Percentiles rank a stretch among this genome's conserved stretches.
Evolutionary conservation across 2,797 vertebrate species (phyloP).

Genomic region (Acropternis orthonyx): DNA sequence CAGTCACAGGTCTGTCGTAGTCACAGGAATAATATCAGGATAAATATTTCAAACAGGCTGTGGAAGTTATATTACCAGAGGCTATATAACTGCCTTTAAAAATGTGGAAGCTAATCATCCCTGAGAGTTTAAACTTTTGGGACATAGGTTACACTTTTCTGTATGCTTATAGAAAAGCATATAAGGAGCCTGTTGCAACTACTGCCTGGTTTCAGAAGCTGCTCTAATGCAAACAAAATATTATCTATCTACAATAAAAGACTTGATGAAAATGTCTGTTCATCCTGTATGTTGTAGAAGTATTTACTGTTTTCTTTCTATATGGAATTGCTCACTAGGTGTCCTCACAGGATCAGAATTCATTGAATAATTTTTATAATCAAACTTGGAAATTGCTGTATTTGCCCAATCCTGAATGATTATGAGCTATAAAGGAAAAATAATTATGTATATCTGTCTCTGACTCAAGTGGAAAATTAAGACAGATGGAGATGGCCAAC

Average conservation of each 20-base stretch:
- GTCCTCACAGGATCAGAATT: slow-evolving; percentile 61
- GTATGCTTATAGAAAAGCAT: background rate
- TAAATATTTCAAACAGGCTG: background rate
- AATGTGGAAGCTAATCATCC: background rate
- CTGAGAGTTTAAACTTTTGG: background rate
- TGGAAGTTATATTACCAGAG: background rate
- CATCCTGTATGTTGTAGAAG: background rate
- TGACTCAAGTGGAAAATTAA: background rate
- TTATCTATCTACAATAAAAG: background rate
- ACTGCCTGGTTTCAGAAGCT: background rate
- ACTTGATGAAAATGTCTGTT: background rate
- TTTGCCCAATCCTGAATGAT: background rate
- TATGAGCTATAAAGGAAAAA: background rate
- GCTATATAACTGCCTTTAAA: background rate
- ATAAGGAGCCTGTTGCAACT: background rate
- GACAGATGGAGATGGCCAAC: background rate
- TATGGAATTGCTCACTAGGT: slow-evolving; percentile 49
- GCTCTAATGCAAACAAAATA: background rate
- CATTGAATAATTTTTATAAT: background rate
- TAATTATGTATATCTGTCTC: background rate
- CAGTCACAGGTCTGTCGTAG: accelerated
- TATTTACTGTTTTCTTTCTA: background rate
- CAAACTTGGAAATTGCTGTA: background rate
- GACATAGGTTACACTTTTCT: background rate
- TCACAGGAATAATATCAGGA: background rate